phyloP scores from a whole-genome alignment of 1,140 invertebrate genomes.

The Proales similis region DNA sequence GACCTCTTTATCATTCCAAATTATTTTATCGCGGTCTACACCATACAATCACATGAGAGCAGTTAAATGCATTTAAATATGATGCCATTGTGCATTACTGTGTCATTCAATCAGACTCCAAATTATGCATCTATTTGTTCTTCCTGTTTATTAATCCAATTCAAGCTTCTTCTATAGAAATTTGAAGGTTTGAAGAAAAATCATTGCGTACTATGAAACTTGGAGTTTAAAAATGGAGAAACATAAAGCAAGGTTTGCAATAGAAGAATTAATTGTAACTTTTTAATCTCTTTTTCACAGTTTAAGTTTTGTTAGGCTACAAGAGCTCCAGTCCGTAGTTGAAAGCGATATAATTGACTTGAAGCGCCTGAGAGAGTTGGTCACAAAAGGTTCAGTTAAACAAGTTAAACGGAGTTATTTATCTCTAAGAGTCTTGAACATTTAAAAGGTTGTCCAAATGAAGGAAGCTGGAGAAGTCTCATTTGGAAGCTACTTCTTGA shows the following conservation, averaged over 20 bases:
- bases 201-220: too few relatives aligned
- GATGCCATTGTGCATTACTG: too few relatives aligned
- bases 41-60: too few relatives aligned
- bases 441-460: slow-evolving; percentile 28
- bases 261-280: neutral
- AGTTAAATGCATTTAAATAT: too few relatives aligned
- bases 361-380: slow-evolving; percentile 12
- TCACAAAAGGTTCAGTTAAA: neutral
- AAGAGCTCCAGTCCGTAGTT: slow-evolving; percentile 16
- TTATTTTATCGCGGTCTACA: too few relatives aligned
- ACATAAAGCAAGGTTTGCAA: slow-evolving; percentile 13
- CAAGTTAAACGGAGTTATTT: neutral
- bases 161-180: too few relatives aligned
- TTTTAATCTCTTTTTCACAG: neutral
- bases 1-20: too few relatives aligned
- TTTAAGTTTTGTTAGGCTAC: neutral
- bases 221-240: slow-evolving; percentile 14
- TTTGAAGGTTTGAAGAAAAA: too few relatives aligned
- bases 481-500: slow-evolving; percentile 36
- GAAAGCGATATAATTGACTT: slow-evolving; percentile 27
- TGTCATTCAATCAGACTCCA: too few relatives aligned
- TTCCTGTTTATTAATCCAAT: too few relatives aligned
- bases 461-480: slow-evolving; percentile 27
- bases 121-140: too few relatives aligned
- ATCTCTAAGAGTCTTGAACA: neutral